Evolutionary conservation across 2,888 invertebrate species (phyloP).

Genomic region (Pecten maximus): DNA sequence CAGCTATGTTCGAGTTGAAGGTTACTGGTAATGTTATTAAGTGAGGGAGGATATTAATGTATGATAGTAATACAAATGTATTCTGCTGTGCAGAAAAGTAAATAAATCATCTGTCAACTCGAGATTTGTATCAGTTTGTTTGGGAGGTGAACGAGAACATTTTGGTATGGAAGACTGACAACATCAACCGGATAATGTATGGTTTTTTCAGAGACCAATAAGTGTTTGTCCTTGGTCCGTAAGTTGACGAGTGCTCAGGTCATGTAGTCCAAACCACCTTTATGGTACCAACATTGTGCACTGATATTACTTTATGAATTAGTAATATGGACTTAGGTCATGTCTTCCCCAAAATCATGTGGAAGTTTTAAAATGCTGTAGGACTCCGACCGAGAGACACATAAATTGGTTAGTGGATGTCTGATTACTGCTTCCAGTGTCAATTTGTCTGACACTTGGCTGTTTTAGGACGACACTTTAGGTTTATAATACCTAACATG

Average conservation of each 20-base stretch:
- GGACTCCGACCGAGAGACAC: neutral
- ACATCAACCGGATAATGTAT: neutral
- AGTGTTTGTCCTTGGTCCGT: neutral
- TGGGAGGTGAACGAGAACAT: neutral
- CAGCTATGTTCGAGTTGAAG: neutral
- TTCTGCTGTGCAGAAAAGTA: conserved; percentile 8
- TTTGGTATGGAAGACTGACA: neutral
- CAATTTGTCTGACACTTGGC: neutral
- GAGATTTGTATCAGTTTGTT: neutral
- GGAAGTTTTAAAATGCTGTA: neutral
- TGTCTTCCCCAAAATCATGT: neutral
- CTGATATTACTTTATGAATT: neutral
- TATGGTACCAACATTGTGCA: neutral
- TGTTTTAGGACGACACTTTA: neutral
- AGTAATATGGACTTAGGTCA: neutral
- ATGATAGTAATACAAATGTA: neutral
- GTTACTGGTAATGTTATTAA: neutral
- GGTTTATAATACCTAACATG: neutral
- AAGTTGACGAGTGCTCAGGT: neutral
- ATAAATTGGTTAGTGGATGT: neutral
- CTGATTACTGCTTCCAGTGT: neutral
- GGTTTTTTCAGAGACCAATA: neutral
- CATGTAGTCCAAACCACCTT: neutral
- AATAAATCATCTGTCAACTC: neutral
- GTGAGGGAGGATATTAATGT: neutral